Evolutionary conservation across 2,888 invertebrate species (phyloP).

Genomic region (Syrphus vitripennis): DNA sequence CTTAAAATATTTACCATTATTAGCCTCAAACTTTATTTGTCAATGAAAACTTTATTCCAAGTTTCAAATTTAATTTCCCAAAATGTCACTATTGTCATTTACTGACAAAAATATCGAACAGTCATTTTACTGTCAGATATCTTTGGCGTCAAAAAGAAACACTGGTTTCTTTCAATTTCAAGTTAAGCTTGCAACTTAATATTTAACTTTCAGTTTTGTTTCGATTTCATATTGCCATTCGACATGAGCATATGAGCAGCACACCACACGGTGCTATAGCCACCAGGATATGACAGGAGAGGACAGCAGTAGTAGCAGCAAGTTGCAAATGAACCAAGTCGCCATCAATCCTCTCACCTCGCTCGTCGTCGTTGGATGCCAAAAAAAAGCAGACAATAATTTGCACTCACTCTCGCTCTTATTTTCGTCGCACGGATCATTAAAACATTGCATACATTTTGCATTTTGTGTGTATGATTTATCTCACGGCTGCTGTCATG

Average conservation of each 20-base stretch:
- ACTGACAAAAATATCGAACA: slow-evolving; percentile 32
- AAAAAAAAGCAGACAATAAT: slow-evolving; percentile 62
- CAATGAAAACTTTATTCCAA: too few species aligned
- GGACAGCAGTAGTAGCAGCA: too few species aligned
- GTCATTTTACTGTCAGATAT: slow-evolving; percentile 58
- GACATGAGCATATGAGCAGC: slow-evolving; percentile 29
- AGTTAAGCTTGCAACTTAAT: slow-evolving; percentile 14
- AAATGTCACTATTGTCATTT: slow-evolving; percentile 9
- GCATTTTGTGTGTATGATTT: slow-evolving; percentile 50
- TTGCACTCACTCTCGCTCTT: slow-evolving; percentile 43
- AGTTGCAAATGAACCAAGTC: not conserved
- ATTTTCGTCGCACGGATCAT: not conserved
- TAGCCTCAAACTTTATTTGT: too few species aligned
- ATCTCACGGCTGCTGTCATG: slow-evolving; percentile 66
- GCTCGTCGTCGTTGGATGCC: slow-evolving; percentile 31
- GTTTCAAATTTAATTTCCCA: slow-evolving; percentile 11
- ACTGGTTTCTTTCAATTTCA: slow-evolving; percentile 37
- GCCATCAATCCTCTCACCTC: slow-evolving; percentile 22
- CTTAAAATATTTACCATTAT: too few species aligned
- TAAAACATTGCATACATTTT: slow-evolving; percentile 40
- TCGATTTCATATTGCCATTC: slow-evolving; percentile 13
- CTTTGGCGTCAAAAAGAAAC: slow-evolving; percentile 5
- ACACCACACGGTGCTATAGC: not conserved
- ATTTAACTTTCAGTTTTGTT: slow-evolving; percentile 49
- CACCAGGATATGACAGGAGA: not conserved